A percentile compares a stretch with the other conserved stretches of the same genome.
Conservation (phyloP, 2,888 invertebrate genomes). For the Metellina segmentata region DNA sequence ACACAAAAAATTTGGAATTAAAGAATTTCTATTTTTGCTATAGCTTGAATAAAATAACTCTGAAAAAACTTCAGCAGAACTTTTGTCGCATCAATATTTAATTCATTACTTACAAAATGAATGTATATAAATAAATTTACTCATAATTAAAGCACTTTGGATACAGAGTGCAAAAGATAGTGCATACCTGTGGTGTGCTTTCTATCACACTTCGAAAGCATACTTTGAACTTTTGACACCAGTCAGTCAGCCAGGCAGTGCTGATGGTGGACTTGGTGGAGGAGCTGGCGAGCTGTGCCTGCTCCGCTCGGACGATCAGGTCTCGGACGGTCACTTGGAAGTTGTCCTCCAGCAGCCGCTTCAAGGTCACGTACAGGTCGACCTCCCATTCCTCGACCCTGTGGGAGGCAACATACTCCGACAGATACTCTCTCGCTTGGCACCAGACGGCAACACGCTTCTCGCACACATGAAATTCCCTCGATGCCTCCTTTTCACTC, state of each 20-base stretch:
- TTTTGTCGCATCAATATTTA: no score
- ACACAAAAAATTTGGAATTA: no score
- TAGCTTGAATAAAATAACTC: no score
- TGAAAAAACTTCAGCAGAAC: no score
- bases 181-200: conserved; percentile 68
- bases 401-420: conserved; percentile 27
- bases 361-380: conserved; percentile 70
- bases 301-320: conserved; percentile 66
- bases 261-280: conserved; percentile 54
- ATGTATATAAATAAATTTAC: no score
- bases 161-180: no score
- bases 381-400: conserved; percentile 70
- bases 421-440: conserved; percentile 58
- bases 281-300: conserved; percentile 61
- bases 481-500: conserved; percentile 63
- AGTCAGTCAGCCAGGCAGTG: conserved; percentile 67
- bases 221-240: conserved; percentile 73
- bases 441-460: conserved; percentile 67
- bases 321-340: conserved; percentile 67
- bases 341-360: conserved; percentile 57
- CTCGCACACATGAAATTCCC: conserved; percentile 68
- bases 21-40: no score
- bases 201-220: conserved; percentile 71
- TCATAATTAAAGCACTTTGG: no score
- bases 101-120: no score